phyloP scores from a whole-genome alignment of 2,113 vertebrate genomes.

The Phaethornis superciliosus region DNA sequence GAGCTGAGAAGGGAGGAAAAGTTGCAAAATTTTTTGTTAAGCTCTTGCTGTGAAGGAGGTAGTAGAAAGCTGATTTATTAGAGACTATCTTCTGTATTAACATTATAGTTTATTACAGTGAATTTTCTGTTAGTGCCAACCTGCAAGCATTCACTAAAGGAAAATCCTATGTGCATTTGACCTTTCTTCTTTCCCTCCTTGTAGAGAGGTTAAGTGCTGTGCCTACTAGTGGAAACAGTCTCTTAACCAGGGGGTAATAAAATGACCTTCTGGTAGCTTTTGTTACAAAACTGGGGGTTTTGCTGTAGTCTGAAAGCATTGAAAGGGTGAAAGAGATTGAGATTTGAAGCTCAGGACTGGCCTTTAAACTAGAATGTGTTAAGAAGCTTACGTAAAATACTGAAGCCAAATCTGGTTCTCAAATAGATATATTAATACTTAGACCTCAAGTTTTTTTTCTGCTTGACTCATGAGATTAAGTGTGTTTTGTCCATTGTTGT shows the following conservation, averaged over 20 bases:
- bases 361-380: background rate
- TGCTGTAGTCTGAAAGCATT: background rate
- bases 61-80: background rate
- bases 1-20: background rate
- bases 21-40: background rate
- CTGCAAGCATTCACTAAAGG: background rate
- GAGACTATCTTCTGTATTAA: background rate
- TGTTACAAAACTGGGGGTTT: background rate
- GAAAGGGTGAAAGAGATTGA: background rate
- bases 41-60: background rate
- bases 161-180: background rate
- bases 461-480: background rate
- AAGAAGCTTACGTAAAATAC: constrained; percentile 18
- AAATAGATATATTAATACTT: constrained; percentile 21
- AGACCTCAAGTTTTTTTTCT: background rate
- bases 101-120: background rate
- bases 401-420: constrained; percentile 16
- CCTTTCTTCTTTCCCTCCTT: background rate
- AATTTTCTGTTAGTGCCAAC: background rate
- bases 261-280: background rate
- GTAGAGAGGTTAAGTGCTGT: background rate
- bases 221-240: background rate
- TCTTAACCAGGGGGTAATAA: background rate
- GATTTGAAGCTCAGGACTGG: background rate
- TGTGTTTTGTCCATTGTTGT: constrained; percentile 23